Evolutionary conservation across 1,140 invertebrate genomes (phyloP), one percentile per base, ranked within the genome.

Genomic region (Papilio xuthus): DNA sequence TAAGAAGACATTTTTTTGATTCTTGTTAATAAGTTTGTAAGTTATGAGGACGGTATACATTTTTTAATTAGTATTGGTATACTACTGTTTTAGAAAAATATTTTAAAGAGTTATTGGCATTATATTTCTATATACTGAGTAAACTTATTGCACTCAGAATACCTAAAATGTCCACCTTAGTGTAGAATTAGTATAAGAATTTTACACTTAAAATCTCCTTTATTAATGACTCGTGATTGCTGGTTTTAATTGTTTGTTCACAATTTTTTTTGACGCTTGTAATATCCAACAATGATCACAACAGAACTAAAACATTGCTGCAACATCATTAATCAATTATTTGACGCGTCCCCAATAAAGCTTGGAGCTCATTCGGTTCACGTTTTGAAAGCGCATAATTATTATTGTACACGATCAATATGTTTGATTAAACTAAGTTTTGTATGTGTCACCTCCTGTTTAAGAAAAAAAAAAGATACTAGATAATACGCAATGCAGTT

Each of bases 311-410:
- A 75, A 81, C 74, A 71, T 70, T 74, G 72, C 28, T 18, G 56
- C 23, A 18, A 13, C 71, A 78, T 83, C 81, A 74, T 85, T 79
- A 85, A 79, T 83, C 81, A 84, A 83, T 87, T 85, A 82, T 53
- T 44, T 37, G 63, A 56, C 72, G 79, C 41, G 71, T 80, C 78
- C 80, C 80, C 79, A 82, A 84, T 83, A 82, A 82, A 71, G 67
- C 82, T 81, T 77, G 56, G 74, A 42, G 44, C 80, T 47, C 50
- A 77, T 79, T 72, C 70, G 67, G 50, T 77, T 74, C 60, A 71
- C 53, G 26, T 77, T 42, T 82, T 82, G 76, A 81, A 81, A 85
- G 82, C 78, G 77, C 78, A 63, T 78, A 78, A 79, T 80, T 82
- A 82, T 80, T 78, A 79, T 80, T 78, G 78, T 79, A 80, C 69